These are phyloP conservation scores for Anthophora plumipes DNA, from an alignment of 2,888 invertebrate species.

Conservation along the genomic window DNA sequence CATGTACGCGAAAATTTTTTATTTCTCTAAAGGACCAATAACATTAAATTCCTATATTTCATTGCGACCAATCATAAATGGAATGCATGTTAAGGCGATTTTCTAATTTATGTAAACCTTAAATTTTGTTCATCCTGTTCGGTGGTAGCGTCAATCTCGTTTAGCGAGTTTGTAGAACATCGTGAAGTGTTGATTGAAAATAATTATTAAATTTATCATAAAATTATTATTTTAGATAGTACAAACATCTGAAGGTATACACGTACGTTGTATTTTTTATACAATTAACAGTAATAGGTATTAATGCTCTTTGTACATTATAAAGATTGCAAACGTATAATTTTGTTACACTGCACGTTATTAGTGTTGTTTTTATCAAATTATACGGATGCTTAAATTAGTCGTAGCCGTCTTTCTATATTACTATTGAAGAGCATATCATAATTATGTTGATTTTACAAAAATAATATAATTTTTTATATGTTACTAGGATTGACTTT, in stretches of 20 bases:
- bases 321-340: conserved; percentile 8
- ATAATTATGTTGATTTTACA: conserved; percentile 2
- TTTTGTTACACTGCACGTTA: conserved; percentile 40
- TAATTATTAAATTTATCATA: conserved; percentile 46
- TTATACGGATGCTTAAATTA: conserved; percentile 20
- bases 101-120: conserved; percentile 40
- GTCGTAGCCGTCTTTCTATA: neutral
- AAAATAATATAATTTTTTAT: neutral
- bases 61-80: conserved; percentile 34
- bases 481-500: neutral
- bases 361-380: conserved; percentile 27
- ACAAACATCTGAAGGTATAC: conserved; percentile 49
- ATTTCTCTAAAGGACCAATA: conserved; percentile 20
- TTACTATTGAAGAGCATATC: neutral
- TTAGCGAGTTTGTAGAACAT: conserved; percentile 44
- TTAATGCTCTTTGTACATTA: conserved; percentile 14
- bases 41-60: conserved; percentile 3
- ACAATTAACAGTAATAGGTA: conserved; percentile 20
- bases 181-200: conserved; percentile 44
- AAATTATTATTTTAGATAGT: conserved; percentile 43
- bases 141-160: conserved; percentile 60
- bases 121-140: conserved; percentile 42
- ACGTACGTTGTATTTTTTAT: conserved; percentile 34
- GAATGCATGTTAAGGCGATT: conserved; percentile 32
- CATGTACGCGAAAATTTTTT: conserved; percentile 1